phyloP scores from a whole-genome alignment of 2,888 invertebrate species.

The Leptinotarsa juncta region DNA sequence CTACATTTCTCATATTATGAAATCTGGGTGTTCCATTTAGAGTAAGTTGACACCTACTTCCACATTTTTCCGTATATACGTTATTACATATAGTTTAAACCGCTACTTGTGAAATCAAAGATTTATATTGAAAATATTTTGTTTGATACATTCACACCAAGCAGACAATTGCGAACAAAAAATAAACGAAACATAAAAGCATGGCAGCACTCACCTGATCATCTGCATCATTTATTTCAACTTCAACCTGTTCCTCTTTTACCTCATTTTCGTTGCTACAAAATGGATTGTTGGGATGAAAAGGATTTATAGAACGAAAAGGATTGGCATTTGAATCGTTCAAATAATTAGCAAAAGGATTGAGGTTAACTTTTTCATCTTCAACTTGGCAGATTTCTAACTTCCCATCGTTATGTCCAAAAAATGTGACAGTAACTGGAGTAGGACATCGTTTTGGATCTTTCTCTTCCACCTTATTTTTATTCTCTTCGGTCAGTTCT shows the following conservation, averaged over 20 bases:
- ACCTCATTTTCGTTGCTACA: conserved; percentile 44
- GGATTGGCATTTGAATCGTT: conserved; percentile 64
- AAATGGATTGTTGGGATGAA: conserved; percentile 60
- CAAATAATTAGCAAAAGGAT: conserved; percentile 59
- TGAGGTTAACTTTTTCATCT: conserved; percentile 52
- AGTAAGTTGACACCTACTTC: too few relatives aligned
- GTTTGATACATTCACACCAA: not conserved
- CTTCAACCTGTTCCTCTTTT: conserved; percentile 40
- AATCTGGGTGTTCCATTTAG: too few relatives aligned
- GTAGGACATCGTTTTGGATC: conserved; percentile 63
- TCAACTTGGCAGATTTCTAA: conserved; percentile 53
- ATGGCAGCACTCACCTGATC: conserved; percentile 39
- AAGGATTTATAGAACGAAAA: conserved; percentile 58
- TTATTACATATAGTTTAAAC: too few relatives aligned
- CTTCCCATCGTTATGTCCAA: conserved; percentile 62
- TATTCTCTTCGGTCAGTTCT: conserved; percentile 60
- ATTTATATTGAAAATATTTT: too few relatives aligned
- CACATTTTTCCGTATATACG: too few relatives aligned
- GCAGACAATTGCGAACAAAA: conserved; percentile 35
- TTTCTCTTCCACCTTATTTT: conserved; percentile 50
- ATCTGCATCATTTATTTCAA: conserved; percentile 34
- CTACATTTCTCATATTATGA: too few relatives aligned
- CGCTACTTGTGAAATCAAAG: too few relatives aligned
- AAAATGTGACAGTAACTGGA: conserved; percentile 74
- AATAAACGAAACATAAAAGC: conserved; percentile 21